Percentiles rank a stretch among this genome's conserved stretches.
Evolutionary conservation across 2,888 invertebrate species (phyloP).

Genomic region (Branchinecta sandiegonensis): DNA sequence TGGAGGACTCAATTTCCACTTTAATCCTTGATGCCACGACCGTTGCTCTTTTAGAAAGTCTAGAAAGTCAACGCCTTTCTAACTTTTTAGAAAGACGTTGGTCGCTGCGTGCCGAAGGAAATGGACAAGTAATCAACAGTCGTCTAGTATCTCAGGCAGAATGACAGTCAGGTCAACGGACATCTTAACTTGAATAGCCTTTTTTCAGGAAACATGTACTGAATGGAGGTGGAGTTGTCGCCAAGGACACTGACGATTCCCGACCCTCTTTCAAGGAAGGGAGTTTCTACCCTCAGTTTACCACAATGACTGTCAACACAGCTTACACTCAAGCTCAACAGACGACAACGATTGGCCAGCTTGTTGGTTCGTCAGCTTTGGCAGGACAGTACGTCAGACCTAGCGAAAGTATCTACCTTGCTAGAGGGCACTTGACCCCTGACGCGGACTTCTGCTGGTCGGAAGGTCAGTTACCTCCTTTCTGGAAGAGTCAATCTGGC

Average conservation of each 20-base stretch:
- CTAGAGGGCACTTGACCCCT: constrained; percentile 27
- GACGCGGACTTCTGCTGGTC: constrained; percentile 22
- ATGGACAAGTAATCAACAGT: too few relatives aligned
- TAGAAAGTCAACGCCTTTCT: too few relatives aligned
- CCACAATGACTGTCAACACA: constrained; percentile 20
- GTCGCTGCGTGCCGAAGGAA: too few relatives aligned
- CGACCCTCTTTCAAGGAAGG: constrained; percentile 41
- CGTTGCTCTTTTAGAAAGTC: too few relatives aligned
- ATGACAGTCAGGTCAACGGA: too few relatives aligned
- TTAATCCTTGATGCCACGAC: too few relatives aligned
- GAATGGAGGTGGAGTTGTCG: constrained; percentile 37
- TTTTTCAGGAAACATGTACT: constrained; percentile 32
- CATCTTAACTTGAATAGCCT: too few relatives aligned
- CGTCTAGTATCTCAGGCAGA: too few relatives aligned
- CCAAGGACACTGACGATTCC: constrained; percentile 37
- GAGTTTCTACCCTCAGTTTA: constrained; percentile 35
- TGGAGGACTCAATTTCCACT: too few relatives aligned
- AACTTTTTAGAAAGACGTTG: too few relatives aligned
- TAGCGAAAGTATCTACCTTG: constrained; percentile 26
- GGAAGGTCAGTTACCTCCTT: neutral
- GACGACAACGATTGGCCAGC: constrained; percentile 27
- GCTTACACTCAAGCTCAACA: constrained; percentile 27
- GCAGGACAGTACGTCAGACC: constrained; percentile 29
- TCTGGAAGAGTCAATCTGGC: too few relatives aligned
- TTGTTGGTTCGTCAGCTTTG: constrained; percentile 28